Evolutionary conservation across 2,113 vertebrate species (phyloP), one percentile per base, ranked within the genome.

Genomic region (Hymenochirus boettgeri): DNA sequence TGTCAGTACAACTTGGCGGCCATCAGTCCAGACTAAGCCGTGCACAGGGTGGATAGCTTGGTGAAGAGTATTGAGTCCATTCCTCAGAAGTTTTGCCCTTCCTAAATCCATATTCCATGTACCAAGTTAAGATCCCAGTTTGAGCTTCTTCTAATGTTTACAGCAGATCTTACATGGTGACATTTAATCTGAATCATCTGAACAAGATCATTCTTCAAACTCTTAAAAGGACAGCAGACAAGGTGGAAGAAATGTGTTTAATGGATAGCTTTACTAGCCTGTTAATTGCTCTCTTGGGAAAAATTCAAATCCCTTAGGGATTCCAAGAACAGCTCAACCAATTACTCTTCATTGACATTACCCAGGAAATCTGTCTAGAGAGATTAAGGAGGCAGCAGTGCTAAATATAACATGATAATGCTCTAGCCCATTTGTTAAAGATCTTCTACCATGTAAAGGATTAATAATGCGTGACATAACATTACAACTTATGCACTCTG

Each of bases 1-100:
- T 0, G 92, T 97, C 42, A 99, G 78, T 54, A 91, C 85, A 58
- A 98, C 91, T 70, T 93, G 96, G 61, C 79, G 92, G 61, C 96
- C 96, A 5, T 99, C 91, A 0, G 96, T 99, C 96, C 96, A 98
- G 6, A 91, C 92, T 13, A 99, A 91, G 60, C 96, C 96, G 0
- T 96, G 90, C 65, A 88, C 8, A 0, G 93, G 94, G 70, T 99
- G 96, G 53, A 96, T 72, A 31, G 96, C 96, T 76, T 95, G 94
- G 74, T 89, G 80, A 0, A 99, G 82, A 1, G 86, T 83, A 55
- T 99, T 98, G 72, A 94, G 77, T 12, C 95, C 94, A 0, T 88
- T 90, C 81, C 93, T 86, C 54, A 90, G 82, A 56, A 99, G 90
- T 72, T 91, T 94, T 55, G 90, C 94, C 72, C 93, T 90, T 57